These are phyloP conservation scores for Acropora tenuis DNA, from an alignment of 64 coral and sea anemone genomes.

Conservation along the genomic window DNA sequence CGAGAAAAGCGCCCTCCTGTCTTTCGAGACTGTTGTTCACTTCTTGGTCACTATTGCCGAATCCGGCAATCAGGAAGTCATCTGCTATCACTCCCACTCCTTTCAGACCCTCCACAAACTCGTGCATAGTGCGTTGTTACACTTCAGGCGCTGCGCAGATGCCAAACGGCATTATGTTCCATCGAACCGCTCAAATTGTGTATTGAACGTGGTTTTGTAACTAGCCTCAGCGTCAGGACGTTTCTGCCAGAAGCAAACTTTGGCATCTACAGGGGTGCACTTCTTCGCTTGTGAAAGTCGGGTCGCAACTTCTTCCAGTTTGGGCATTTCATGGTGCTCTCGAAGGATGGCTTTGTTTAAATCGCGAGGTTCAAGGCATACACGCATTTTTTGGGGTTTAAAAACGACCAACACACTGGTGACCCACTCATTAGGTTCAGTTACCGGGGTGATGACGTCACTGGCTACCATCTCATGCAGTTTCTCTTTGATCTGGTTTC, in stretches of 20 bases:
- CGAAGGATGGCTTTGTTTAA: neutral
- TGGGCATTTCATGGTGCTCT: neutral
- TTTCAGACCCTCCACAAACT: neutral
- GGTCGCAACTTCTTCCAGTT: slow-evolving; percentile 2
- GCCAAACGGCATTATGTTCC: too few species aligned
- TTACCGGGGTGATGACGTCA: neutral
- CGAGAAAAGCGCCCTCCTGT: neutral
- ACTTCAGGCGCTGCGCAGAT: too few species aligned
- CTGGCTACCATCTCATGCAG: slow-evolving; percentile 2
- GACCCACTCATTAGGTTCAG: neutral
- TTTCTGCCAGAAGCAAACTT: neutral
- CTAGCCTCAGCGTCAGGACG: neutral
- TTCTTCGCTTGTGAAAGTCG: neutral
- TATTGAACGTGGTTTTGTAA: slow-evolving; percentile 10
- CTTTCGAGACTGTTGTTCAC: too few species aligned
- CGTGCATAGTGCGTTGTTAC: too few species aligned
- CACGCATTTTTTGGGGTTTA: slow-evolving; percentile 22
- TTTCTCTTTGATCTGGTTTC: slow-evolving; percentile 8
- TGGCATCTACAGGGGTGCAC: neutral
- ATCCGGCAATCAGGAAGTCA: neutral
- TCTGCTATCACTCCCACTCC: neutral
- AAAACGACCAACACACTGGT: slow-evolving; percentile 3
- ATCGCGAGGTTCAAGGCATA: slow-evolving; percentile 21
- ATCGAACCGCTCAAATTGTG: too few species aligned
- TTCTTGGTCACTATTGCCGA: slow-evolving; percentile 5